Evolutionary conservation across 1,140 invertebrate genomes (phyloP), one percentile per base, ranked within the genome.

Genomic region (Physella acuta): DNA sequence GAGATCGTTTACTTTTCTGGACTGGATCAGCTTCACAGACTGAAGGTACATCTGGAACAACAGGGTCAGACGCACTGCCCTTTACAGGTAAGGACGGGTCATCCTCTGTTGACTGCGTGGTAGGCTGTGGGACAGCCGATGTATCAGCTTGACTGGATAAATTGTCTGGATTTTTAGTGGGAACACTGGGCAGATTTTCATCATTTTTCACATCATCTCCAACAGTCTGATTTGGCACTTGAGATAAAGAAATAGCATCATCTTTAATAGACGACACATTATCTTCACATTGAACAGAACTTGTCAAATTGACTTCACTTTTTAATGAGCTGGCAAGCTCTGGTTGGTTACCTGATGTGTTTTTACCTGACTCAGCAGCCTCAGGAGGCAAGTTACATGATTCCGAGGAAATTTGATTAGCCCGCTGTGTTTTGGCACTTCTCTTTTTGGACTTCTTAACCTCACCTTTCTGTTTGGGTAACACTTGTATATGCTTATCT

Each of bases 1-100:
- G 49, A 49, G 58, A n/a, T 53, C 51, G 68, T 39, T 73, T 70
- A 20, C 49, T 20, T 70, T 73, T 72, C 36, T 36, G 24, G 11
- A 30, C 26, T 26, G 51, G 30, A 14, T 20, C 44, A 30, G 44
- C 34, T 39, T 67, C 64, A 56, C 1, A 37, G 17, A n/a, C 14
- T 8, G 26, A 5, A 28, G 51, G n/a, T 20, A n/a, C 20, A 31
- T 33, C 49, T 24, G 11, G 3, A 14, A 4, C 33, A 11, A 11
- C 17, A 34, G 33, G 14, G 5, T 4, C 14, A 30, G 33, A 60
- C 30, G 4, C 28, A 34, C 33, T 34, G 11, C 11, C 11, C 4
- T 4, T 33, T 16, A 14, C 11, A 28, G 4, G 33, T 8, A 56
- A 20, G 14, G 8, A 11, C 11, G 14, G 16, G 17, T 14, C 28